These are phyloP conservation scores for Cydia splendana DNA, from an alignment of 1,140 invertebrate genomes.

Conservation along the genomic window DNA sequence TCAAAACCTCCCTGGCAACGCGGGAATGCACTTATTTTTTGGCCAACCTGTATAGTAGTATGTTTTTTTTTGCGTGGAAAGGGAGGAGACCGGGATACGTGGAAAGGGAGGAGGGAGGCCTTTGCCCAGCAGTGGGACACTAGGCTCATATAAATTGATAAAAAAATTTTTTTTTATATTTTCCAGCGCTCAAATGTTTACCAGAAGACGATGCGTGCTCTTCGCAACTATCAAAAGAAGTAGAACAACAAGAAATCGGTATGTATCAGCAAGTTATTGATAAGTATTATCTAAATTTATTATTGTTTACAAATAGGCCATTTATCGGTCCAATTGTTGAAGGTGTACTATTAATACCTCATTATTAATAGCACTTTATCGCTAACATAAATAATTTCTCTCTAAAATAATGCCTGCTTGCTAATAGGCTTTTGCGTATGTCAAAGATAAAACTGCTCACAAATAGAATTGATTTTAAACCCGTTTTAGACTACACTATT, in stretches of 20 bases:
- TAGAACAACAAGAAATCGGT: conserved; percentile 10
- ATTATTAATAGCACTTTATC: neutral
- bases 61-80: too few relatives aligned
- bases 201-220: conserved; percentile 38
- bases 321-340: neutral
- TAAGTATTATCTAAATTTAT: neutral
- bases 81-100: too few relatives aligned
- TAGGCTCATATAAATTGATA: too few relatives aligned
- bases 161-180: too few relatives aligned
- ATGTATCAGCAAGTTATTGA: neutral
- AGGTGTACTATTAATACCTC: neutral
- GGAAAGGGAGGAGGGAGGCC: too few relatives aligned
- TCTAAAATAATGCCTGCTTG: neutral
- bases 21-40: too few relatives aligned
- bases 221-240: conserved; percentile 34
- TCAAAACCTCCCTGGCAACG: too few relatives aligned
- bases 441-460: neutral
- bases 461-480: too few relatives aligned
- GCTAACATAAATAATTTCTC: neutral
- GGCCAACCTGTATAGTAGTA: too few relatives aligned
- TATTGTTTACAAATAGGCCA: neutral
- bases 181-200: conserved; percentile 38
- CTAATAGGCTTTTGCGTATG: neutral
- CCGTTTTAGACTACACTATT: too few relatives aligned
- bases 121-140: too few relatives aligned